Conservation (phyloP, 2,113 vertebrate species). For the Arenaria interpres region DNA sequence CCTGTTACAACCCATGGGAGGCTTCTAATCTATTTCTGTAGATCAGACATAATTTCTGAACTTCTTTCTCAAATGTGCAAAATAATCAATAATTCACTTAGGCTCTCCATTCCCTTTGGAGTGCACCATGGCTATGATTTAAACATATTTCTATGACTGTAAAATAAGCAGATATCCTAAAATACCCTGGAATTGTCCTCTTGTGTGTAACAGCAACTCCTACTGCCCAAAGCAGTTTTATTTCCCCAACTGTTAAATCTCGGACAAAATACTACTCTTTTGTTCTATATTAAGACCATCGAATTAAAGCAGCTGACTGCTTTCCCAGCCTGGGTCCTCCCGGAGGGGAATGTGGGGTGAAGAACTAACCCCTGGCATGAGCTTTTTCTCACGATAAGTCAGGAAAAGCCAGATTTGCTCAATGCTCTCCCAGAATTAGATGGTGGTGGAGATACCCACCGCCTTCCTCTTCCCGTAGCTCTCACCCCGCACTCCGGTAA, state of each 20-base stretch:
- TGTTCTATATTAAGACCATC: conserved; percentile 2
- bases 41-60: not conserved
- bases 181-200: not conserved
- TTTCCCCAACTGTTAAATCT: conserved; percentile 14
- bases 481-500: accelerated
- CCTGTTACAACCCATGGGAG: not conserved
- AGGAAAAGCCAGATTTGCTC: not conserved
- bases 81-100: conserved; percentile 51
- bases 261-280: conserved; percentile 9
- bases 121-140: not conserved
- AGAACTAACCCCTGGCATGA: not conserved
- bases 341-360: not conserved
- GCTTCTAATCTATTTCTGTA: conserved; percentile 36
- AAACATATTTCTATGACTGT: not conserved
- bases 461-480: not conserved
- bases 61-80: conserved; percentile 10
- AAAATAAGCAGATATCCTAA: not conserved
- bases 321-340: not conserved
- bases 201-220: not conserved
- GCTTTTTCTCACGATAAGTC: not conserved
- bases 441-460: not conserved
- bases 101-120: not conserved
- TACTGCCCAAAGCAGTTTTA: not conserved
- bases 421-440: not conserved
- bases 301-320: conserved; percentile 6